These are phyloP conservation scores for Isotomurus palustris DNA, from an alignment of 2,888 invertebrate genomes.

Conservation along the genomic window DNA sequence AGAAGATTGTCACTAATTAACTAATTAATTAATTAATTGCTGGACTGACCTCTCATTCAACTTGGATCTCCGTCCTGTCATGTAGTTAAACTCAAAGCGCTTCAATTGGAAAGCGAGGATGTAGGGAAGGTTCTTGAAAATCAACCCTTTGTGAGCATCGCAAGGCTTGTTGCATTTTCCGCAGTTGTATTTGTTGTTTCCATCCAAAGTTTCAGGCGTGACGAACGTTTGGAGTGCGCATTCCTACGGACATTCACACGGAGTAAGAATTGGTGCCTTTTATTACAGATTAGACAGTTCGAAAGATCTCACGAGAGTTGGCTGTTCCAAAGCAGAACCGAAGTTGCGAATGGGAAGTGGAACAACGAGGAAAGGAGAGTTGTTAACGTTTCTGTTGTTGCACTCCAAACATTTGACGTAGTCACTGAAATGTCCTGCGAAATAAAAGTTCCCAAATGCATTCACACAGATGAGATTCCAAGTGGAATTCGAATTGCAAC, in stretches of 20 bases:
- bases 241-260: slow-evolving; percentile 54
- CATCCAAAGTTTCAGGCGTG: slow-evolving; percentile 75
- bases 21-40: neutral
- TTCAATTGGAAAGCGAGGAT: slow-evolving; percentile 80
- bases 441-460: neutral
- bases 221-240: slow-evolving; percentile 79
- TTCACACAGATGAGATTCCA: no score
- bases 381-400: slow-evolving; percentile 72
- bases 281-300: neutral
- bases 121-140: slow-evolving; percentile 80
- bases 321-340: slow-evolving; percentile 51
- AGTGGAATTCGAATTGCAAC: neutral
- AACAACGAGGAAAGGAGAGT: slow-evolving; percentile 79
- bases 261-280: neutral
- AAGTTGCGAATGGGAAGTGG: slow-evolving; percentile 79
- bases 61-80: slow-evolving; percentile 21
- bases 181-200: slow-evolving; percentile 80
- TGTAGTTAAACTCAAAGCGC: slow-evolving; percentile 75
- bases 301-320: slow-evolving; percentile 61
- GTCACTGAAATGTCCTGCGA: slow-evolving; percentile 65
- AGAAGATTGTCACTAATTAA: no score
- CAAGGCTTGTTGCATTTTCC: slow-evolving; percentile 80
- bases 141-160: slow-evolving; percentile 83
- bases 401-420: slow-evolving; percentile 85
- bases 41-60: slow-evolving; percentile 25